These are phyloP conservation scores for Neopipo cinnamomea DNA, from an alignment of 2,113 vertebrate genomes.

Conservation along the genomic window DNA sequence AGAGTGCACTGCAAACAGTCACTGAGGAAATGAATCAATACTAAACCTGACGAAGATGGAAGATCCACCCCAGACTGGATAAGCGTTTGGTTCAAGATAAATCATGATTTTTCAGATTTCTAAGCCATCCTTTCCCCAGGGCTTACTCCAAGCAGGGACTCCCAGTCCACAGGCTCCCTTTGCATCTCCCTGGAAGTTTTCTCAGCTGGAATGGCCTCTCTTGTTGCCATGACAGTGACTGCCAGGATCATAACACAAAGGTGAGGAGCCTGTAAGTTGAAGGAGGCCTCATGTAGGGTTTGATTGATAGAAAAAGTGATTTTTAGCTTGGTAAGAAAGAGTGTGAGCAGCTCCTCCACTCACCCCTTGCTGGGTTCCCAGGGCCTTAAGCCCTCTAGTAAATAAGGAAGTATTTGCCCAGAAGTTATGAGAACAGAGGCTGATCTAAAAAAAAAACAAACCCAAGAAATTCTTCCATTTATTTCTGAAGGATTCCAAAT, in stretches of 20 bases:
- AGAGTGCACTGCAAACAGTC: not conserved
- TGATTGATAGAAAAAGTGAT: conserved; percentile 57
- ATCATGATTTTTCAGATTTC: not conserved
- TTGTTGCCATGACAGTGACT: conserved; percentile 44
- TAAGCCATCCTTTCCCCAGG: not conserved
- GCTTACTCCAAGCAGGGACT: not conserved
- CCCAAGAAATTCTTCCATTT: not conserved
- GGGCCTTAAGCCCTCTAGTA: conserved; percentile 62
- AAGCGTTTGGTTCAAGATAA: not conserved
- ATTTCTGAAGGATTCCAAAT: not conserved
- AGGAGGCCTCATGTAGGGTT: conserved; percentile 29
- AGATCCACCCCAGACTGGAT: not conserved
- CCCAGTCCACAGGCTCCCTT: not conserved
- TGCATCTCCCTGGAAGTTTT: not conserved
- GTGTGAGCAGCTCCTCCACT: conserved; percentile 10
- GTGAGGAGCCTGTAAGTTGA: conserved; percentile 19
- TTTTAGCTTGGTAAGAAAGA: conserved; percentile 27
- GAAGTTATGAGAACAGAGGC: conserved; percentile 31
- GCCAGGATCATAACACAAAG: conserved; percentile 27
- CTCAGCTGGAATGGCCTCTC: conserved; percentile 20
- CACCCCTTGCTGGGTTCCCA: conserved; percentile 71
- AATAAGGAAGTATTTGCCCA: conserved; percentile 45
- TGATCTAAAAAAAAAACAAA: not conserved
- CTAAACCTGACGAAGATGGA: not conserved
- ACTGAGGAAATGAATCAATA: not conserved